Evolutionary conservation across 2,113 vertebrate species (phyloP), one percentile per base, ranked within the genome.

Genomic region (Isichthys henryi): DNA sequence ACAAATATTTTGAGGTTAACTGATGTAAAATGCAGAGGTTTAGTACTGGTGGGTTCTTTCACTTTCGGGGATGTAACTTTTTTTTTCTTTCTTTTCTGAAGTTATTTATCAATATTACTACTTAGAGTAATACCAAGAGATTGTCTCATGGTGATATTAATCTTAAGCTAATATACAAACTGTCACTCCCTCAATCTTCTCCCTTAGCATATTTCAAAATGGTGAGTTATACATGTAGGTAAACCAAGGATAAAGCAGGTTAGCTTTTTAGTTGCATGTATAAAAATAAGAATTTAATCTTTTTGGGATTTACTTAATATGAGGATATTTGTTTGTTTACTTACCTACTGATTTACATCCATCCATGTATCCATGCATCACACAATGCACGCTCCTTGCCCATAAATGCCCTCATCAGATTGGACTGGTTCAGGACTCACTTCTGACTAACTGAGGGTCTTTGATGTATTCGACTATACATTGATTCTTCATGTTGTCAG

Each of bases 41-140:
- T 82, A 39, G 35, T 31, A 58, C 87, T 80, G 19, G 49, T n/a
- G 6, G 53, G 49, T 45, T 23, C 49, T 83, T 89, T 0, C 39
- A 5, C 43, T 52, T 87, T 52, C 11, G 21, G 89, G n/a, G 49
- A 49, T 53, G 31, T 39, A 56, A 87, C 53, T n/a, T 10, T 5
- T 50, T 50, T 50, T 15, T 23, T 56, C 15, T 53, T 19, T 19
- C 19, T 86, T 89, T 85, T 89, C 50, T 89, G 86, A 70, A 83
- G 80, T 50, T 70, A 31, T n/a, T 83, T 88, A 82, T 88, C 21
- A 31, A 50, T 86, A 43, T 90, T 83, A 58, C 7, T 56, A n/a
- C 70, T 31, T 74, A 83, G 49, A 90, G 53, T 90, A 48, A 87
- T 80, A 56, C 49, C 31, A 62, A 56, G 46, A 90, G 49, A 88